Conservation (phyloP, 37 sponge, comb jelly and placozoan genomes). For the Mnemiopsis leidyi region DNA sequence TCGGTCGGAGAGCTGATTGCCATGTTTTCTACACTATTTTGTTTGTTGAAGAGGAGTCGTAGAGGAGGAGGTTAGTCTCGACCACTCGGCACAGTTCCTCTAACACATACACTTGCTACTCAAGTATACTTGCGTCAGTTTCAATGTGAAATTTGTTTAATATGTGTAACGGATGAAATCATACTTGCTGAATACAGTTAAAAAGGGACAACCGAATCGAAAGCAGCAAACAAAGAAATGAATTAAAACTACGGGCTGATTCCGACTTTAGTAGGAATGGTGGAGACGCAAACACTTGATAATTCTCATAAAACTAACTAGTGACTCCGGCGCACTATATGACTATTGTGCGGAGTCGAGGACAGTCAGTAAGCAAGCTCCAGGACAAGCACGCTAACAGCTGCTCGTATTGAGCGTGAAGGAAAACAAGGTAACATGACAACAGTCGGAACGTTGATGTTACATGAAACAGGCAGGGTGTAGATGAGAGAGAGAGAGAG, state of each 20-base stretch:
- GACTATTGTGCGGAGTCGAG: neutral
- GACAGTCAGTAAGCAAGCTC: neutral
- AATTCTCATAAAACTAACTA: neutral
- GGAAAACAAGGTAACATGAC: neutral
- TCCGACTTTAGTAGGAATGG: neutral
- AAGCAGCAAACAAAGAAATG: neutral
- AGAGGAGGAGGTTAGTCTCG: neutral
- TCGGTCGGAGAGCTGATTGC: slow-evolving; percentile 40
- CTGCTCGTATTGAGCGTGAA: neutral
- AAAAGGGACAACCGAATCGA: neutral
- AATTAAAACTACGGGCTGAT: neutral
- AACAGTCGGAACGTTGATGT: neutral
- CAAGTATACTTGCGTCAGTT: too few species aligned
- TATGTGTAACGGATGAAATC: neutral
- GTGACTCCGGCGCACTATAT: neutral
- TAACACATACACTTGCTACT: neutral
- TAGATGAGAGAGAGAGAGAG: neutral
- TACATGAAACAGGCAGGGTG: neutral
- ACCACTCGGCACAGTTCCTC: neutral
- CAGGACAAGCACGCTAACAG: neutral
- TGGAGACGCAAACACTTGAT: neutral
- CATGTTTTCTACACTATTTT: neutral
- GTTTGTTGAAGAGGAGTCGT: neutral
- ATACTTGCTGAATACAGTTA: neutral
- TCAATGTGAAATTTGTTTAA: neutral